These are phyloP conservation scores for Okapia johnstoni DNA, from an alignment of 2,113 vertebrate species.

Conservation along the genomic window DNA sequence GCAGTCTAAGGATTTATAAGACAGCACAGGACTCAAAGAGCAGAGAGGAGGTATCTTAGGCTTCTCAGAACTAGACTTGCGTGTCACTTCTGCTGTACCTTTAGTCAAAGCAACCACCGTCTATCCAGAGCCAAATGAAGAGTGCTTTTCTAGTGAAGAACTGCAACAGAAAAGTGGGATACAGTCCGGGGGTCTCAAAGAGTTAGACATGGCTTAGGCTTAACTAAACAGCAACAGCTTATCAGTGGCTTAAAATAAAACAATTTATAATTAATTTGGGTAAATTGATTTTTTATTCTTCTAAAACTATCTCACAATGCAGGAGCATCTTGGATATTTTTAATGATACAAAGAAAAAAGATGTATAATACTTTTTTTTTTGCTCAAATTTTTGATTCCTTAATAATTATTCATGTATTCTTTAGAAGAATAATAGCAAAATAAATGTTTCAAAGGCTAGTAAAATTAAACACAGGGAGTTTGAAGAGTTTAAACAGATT, in stretches of 20 bases:
- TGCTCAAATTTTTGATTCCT: background rate
- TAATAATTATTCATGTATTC: background rate
- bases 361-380: background rate
- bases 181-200: background rate
- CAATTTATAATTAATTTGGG: background rate
- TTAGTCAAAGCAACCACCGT: background rate
- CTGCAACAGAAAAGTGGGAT: background rate
- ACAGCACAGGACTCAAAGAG: background rate
- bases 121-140: background rate
- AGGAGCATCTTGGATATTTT: background rate
- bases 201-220: background rate
- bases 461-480: background rate
- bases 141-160: background rate
- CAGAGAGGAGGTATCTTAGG: background rate
- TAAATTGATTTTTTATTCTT: background rate
- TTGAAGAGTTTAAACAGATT: background rate
- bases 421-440: background rate
- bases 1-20: background rate
- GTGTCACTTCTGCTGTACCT: accelerated
- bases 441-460: background rate
- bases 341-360: background rate
- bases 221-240: background rate
- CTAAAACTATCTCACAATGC: background rate
- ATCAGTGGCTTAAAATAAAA: background rate
- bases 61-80: background rate